phyloP scores from a whole-genome alignment of 2,888 invertebrate genomes.

The Barypeithes pellucidus region DNA sequence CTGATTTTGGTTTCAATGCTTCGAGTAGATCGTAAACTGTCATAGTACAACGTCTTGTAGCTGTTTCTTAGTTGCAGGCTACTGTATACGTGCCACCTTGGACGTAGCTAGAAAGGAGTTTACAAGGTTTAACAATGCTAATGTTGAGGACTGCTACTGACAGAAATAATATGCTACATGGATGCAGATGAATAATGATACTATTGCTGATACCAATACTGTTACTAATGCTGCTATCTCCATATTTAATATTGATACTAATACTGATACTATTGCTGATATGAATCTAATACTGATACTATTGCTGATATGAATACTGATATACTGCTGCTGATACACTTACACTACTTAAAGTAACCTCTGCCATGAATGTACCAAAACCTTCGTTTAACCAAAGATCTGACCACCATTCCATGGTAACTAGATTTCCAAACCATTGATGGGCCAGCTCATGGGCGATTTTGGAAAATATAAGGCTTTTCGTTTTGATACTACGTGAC shows the following conservation, averaged over 20 bases:
- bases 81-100: slow-evolving; percentile 74
- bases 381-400: slow-evolving; percentile 83
- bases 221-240: neutral
- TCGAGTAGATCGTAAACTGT: slow-evolving; percentile 74
- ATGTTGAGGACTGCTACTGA: no score
- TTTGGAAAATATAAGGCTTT: slow-evolving; percentile 69
- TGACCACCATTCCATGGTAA: slow-evolving; percentile 82
- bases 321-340: slow-evolving; percentile 61
- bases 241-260: neutral
- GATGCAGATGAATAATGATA: neutral
- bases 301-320: neutral
- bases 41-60: slow-evolving; percentile 73
- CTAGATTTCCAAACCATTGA: slow-evolving; percentile 84
- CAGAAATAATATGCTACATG: no score
- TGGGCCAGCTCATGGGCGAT: slow-evolving; percentile 82
- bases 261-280: neutral
- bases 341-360: slow-evolving; percentile 73
- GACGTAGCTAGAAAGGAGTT: slow-evolving; percentile 76
- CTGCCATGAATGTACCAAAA: slow-evolving; percentile 79
- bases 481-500: slow-evolving; percentile 68
- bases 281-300: neutral
- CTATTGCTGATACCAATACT: neutral
- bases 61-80: slow-evolving; percentile 73
- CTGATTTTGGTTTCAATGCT: slow-evolving; percentile 73
- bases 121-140: neutral